Conservation (phyloP, 1,140 invertebrate genomes). For the Neotoxoptera formosana region DNA sequence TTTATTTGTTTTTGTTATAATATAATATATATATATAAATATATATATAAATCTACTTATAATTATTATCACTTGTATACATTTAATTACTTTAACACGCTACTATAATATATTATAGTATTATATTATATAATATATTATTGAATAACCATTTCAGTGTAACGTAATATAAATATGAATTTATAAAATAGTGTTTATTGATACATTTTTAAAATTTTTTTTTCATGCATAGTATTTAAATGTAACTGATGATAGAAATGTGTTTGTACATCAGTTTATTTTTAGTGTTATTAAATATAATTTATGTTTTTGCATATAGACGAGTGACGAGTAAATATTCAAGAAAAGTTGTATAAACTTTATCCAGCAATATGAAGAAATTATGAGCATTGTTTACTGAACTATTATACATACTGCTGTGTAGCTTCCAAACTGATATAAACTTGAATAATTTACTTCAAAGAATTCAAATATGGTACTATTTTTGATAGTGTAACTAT, state of each 20-base stretch:
- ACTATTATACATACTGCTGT: not conserved
- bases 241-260: not conserved
- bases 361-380: not conserved
- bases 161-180: not conserved
- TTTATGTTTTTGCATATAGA: not conserved
- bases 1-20: too few species aligned
- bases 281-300: not conserved
- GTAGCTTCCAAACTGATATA: not conserved
- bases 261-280: not conserved
- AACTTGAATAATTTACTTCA: not conserved
- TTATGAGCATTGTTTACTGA: not conserved
- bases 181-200: not conserved
- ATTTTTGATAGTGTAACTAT: not conserved
- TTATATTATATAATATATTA: too few species aligned
- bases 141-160: not conserved
- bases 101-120: not conserved
- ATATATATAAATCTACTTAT: too few species aligned
- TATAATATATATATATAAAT: too few species aligned
- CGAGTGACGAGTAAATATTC: not conserved
- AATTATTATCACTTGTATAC: too few species aligned
- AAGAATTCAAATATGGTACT: not conserved
- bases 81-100: too few species aligned
- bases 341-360: constrained; percentile 8
- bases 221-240: not conserved
- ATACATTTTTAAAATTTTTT: not conserved